Conservation (phyloP, 2,888 invertebrate genomes). For the Eupithecia abbreviata region DNA sequence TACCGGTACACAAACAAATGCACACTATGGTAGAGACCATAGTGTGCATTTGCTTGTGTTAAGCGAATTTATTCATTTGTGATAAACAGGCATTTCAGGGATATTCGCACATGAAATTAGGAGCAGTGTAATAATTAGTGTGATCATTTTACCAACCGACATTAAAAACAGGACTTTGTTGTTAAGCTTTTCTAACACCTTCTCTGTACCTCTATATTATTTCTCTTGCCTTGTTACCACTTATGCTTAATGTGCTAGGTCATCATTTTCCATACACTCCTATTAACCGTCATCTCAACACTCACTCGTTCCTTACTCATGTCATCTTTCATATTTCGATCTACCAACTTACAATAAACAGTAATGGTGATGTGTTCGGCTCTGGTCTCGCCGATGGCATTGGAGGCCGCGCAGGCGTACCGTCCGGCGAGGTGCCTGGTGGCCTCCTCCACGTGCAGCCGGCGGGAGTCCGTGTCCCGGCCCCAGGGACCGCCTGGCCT, state of each 20-base stretch:
- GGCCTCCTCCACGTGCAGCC: constrained; percentile 63
- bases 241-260: neutral
- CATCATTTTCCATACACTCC: neutral
- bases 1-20: neutral
- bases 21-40: neutral
- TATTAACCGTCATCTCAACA: neutral
- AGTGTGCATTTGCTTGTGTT: no score
- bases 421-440: constrained; percentile 67
- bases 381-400: constrained; percentile 69
- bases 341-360: constrained; percentile 64
- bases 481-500: constrained; percentile 68
- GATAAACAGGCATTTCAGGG: no score
- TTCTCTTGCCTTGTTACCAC: neutral
- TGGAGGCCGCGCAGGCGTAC: constrained; percentile 72
- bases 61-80: no score
- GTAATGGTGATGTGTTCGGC: constrained; percentile 66
- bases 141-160: no score
- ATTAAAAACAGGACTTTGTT: neutral
- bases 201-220: neutral
- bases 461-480: constrained; percentile 54
- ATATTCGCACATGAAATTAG: no score
- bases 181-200: neutral
- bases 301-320: neutral
- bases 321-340: neutral
- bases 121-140: no score